phyloP scores from a whole-genome alignment of 2,113 vertebrate genomes.

The Scalopus aquaticus region DNA sequence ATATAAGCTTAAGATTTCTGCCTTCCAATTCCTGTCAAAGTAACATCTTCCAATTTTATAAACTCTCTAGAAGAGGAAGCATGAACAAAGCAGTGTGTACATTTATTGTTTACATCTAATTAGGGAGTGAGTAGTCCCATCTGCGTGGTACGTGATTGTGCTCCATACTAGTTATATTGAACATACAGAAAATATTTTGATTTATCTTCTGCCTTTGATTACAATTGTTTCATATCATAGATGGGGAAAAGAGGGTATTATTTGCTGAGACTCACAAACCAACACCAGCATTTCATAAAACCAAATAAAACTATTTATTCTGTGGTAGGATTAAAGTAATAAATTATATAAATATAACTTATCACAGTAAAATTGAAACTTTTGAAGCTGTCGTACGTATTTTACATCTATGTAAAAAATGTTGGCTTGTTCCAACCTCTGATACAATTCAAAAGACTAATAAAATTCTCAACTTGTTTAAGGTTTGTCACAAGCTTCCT shows the following conservation, averaged over 20 bases:
- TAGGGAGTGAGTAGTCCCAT: not conserved
- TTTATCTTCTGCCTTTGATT: not conserved
- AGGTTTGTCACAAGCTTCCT: slow-evolving; percentile 9
- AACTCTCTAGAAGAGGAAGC: not conserved
- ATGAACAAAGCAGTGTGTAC: not conserved
- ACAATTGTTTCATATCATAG: not conserved
- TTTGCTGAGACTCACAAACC: not conserved
- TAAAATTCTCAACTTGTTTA: slow-evolving; percentile 34
- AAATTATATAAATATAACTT: not conserved
- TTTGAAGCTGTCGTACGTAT: not conserved
- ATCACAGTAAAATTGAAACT: not conserved
- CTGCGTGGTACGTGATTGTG: not conserved
- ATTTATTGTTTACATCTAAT: not conserved
- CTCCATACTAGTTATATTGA: not conserved
- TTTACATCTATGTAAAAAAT: not conserved
- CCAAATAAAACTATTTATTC: not conserved
- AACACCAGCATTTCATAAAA: not conserved
- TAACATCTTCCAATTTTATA: not conserved
- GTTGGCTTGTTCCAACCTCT: not conserved
- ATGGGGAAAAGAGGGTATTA: not conserved
- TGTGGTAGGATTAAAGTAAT: not conserved
- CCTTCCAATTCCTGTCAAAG: not conserved
- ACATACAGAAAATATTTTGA: not conserved
- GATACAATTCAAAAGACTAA: not conserved
- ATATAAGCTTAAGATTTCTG: not conserved